phyloP scores from a whole-genome alignment of 2,797 vertebrate species.

The Emys orbicularis region DNA sequence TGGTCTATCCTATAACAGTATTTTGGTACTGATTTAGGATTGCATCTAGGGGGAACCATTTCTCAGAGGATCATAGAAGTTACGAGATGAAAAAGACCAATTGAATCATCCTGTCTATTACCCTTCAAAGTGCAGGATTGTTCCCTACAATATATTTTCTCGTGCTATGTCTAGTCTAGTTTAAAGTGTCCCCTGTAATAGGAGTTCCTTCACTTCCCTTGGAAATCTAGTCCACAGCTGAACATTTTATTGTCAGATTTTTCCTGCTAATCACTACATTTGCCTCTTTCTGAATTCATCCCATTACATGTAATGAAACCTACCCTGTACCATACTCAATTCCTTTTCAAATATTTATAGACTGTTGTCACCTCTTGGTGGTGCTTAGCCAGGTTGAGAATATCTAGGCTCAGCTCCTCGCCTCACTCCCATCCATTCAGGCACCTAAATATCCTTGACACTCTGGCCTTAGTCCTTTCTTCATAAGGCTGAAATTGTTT shows the following conservation, averaged over 20 bases:
- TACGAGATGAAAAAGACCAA: conserved; percentile 14
- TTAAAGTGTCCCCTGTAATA: neutral
- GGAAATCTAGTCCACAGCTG: neutral
- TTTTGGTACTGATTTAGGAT: neutral
- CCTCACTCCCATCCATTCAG: neutral
- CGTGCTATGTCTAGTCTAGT: neutral
- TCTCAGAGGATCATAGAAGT: neutral
- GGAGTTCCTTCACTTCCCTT: neutral
- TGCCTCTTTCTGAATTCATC: neutral
- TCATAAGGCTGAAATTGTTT: neutral
- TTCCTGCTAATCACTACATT: neutral
- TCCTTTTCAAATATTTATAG: neutral
- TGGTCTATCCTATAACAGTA: rapidly evolving
- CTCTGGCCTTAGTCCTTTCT: neutral
- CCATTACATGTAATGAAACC: neutral
- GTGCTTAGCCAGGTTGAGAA: neutral
- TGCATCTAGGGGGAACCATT: neutral
- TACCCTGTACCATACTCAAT: neutral
- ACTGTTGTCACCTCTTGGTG: neutral
- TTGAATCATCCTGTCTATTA: conserved; percentile 17
- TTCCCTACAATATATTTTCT: neutral
- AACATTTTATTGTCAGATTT: neutral
- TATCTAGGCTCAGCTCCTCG: neutral
- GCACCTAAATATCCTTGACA: neutral
- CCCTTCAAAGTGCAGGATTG: neutral